Evolutionary conservation across 1,140 invertebrate genomes (phyloP).

Genomic region (Drosophila sp.): DNA sequence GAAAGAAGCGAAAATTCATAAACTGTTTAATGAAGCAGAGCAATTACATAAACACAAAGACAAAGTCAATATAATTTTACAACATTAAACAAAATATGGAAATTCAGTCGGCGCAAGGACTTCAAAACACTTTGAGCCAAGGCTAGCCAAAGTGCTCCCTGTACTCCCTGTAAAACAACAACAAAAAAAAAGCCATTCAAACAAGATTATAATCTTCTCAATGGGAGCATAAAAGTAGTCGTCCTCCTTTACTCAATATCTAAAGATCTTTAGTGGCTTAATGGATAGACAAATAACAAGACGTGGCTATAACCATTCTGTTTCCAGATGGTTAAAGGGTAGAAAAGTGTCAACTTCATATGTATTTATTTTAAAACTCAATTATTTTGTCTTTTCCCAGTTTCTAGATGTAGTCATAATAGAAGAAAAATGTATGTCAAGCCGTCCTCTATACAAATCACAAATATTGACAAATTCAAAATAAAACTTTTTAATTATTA

Average conservation of each 20-base stretch:
- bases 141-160: background rate
- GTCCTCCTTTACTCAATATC: no score
- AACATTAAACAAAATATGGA: slow-evolving; percentile 12
- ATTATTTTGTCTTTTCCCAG: slow-evolving; percentile 27
- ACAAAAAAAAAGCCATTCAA: no score
- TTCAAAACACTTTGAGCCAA: slow-evolving; percentile 4
- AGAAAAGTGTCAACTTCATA: background rate
- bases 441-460: slow-evolving; percentile 77
- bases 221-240: background rate
- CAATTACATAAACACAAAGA: slow-evolving; percentile 68
- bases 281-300: no score
- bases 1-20: slow-evolving; percentile 53
- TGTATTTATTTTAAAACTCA: background rate
- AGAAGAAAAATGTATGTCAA: slow-evolving; percentile 66
- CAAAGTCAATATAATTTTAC: slow-evolving; percentile 19
- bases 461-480: slow-evolving; percentile 53
- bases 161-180: background rate
- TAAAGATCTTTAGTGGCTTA: no score
- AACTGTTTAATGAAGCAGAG: slow-evolving; percentile 76
- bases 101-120: slow-evolving; percentile 5
- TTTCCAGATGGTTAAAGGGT: no score
- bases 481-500: slow-evolving; percentile 52
- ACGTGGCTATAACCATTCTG: no score
- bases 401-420: slow-evolving; percentile 58
- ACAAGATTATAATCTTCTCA: background rate